phyloP scores from a whole-genome alignment of 37 sponge, comb jelly and placozoan species.

The Ianthella basta region DNA sequence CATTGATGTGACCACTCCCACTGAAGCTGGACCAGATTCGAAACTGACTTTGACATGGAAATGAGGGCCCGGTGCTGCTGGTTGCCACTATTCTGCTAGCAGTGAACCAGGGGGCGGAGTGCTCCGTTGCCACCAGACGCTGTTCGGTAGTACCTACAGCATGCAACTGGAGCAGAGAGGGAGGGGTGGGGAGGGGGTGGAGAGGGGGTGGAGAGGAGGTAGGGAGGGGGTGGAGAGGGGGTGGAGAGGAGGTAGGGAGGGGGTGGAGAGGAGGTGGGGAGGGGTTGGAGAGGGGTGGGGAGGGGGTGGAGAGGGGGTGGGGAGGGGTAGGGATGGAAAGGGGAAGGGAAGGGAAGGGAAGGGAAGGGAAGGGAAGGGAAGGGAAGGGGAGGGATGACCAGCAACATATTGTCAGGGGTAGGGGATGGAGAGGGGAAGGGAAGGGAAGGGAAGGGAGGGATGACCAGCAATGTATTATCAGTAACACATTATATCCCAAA shows the following conservation, averaged over 20 bases:
- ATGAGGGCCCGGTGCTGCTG: neutral
- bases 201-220: too few relatives aligned
- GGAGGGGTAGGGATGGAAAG: too few relatives aligned
- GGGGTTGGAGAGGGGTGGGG: neutral
- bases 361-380: neutral
- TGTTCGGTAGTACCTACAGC: slow-evolving; percentile 23
- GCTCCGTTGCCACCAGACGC: slow-evolving; percentile 37
- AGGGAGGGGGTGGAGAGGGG: too few relatives aligned
- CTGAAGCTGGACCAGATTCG: slow-evolving; percentile 47
- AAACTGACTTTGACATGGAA: slow-evolving; percentile 19
- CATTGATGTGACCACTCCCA: slow-evolving; percentile 24
- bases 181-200: neutral
- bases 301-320: neutral
- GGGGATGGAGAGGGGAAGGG: too few relatives aligned
- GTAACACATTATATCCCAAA: too few relatives aligned
- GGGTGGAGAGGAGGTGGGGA: neutral
- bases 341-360: too few relatives aligned
- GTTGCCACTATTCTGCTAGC: neutral
- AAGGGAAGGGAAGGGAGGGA: too few relatives aligned
- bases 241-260: neutral
- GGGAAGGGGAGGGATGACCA: too few relatives aligned
- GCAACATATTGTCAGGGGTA: neutral
- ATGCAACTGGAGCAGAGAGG: slow-evolving; percentile 12
- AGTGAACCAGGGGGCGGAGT: slow-evolving; percentile 36
- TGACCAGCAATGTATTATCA: too few relatives aligned